Conservation (phyloP, 2,113 vertebrate genomes). For the Pachypanchax playfairii region DNA sequence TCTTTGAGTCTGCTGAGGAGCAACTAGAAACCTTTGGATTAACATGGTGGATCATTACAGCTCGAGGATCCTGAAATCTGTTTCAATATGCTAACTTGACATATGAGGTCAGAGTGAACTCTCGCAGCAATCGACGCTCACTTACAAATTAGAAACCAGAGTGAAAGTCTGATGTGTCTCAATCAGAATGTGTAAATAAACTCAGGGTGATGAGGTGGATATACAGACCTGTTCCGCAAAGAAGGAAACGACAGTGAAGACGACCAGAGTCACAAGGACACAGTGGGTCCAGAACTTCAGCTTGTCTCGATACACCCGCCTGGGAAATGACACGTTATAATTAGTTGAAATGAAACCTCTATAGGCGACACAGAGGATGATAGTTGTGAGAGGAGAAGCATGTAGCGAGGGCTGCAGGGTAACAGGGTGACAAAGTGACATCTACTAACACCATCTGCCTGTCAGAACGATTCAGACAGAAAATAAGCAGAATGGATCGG, state of each 20-base stretch:
- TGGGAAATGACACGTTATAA: slow-evolving; percentile 50
- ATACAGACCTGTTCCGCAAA: slow-evolving; percentile 94
- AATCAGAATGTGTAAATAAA: slow-evolving; percentile 17
- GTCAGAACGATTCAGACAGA: neutral
- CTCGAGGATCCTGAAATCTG: slow-evolving; percentile 18
- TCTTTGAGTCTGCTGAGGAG: slow-evolving; percentile 52
- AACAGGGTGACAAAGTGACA: slow-evolving; percentile 60
- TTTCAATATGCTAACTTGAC: slow-evolving; percentile 6
- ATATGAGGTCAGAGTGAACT: slow-evolving; percentile 39
- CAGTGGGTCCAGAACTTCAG: slow-evolving; percentile 99
- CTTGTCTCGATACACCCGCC: slow-evolving; percentile 94
- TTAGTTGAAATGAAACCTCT: neutral
- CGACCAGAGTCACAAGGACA: slow-evolving; percentile 90
- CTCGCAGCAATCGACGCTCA: slow-evolving; percentile 33
- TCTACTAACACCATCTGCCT: slow-evolving; percentile 16
- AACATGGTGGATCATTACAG: slow-evolving; percentile 5
- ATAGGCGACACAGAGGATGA: neutral
- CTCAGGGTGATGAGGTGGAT: neutral
- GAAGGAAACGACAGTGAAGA: slow-evolving; percentile 96
- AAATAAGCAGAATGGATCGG: neutral
- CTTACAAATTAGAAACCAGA: slow-evolving; percentile 54
- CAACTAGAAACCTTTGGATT: slow-evolving; percentile 60
- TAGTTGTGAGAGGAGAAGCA: slow-evolving; percentile 6
- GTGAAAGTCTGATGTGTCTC: neutral
- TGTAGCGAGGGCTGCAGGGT: slow-evolving; percentile 33